Percentiles rank a stretch among this genome's conserved stretches.
These are phyloP conservation scores for Pasiphila rectangulata DNA, from an alignment of 2,888 invertebrate genomes.

Conservation along the genomic window DNA sequence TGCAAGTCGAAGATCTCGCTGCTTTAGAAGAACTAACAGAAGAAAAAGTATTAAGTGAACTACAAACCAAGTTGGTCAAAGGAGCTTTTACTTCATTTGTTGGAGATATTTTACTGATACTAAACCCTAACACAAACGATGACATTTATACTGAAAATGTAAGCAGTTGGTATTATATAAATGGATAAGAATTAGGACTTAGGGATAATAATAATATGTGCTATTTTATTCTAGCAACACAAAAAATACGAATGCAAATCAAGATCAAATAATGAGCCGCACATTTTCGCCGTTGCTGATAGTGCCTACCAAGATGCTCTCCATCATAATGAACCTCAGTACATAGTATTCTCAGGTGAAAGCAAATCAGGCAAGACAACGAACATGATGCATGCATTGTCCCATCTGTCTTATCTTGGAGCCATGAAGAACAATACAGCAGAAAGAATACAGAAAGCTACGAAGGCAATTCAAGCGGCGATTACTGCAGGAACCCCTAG, in stretches of 20 bases:
- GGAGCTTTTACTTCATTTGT: conserved; percentile 88
- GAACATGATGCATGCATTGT: conserved; percentile 88
- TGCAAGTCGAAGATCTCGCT: conserved; percentile 92
- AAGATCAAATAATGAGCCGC: conserved; percentile 93
- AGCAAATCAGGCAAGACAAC: conserved; percentile 95
- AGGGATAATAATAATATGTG: too few species aligned
- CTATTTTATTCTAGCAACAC: conserved; percentile 83
- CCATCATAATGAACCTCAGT: conserved; percentile 92
- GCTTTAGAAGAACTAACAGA: conserved; percentile 88
- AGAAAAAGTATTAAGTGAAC: conserved; percentile 84
- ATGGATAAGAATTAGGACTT: too few species aligned
- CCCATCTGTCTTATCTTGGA: conserved; percentile 91
- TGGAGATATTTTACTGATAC: conserved; percentile 88
- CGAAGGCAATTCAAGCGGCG: conserved; percentile 87
- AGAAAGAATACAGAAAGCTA: conserved; percentile 83
- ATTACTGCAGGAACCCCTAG: conserved; percentile 92
- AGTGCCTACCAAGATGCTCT: conserved; percentile 94
- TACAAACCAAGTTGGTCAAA: conserved; percentile 84
- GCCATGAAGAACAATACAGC: conserved; percentile 85
- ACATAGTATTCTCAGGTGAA: conserved; percentile 94
- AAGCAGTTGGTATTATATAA: too few species aligned
- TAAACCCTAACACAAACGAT: conserved; percentile 89
- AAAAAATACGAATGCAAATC: conserved; percentile 91
- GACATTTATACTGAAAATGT: conserved; percentile 88
- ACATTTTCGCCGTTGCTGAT: conserved; percentile 94